phyloP scores from a whole-genome alignment of 2,888 invertebrate genomes.

The Portevinia maculata region DNA sequence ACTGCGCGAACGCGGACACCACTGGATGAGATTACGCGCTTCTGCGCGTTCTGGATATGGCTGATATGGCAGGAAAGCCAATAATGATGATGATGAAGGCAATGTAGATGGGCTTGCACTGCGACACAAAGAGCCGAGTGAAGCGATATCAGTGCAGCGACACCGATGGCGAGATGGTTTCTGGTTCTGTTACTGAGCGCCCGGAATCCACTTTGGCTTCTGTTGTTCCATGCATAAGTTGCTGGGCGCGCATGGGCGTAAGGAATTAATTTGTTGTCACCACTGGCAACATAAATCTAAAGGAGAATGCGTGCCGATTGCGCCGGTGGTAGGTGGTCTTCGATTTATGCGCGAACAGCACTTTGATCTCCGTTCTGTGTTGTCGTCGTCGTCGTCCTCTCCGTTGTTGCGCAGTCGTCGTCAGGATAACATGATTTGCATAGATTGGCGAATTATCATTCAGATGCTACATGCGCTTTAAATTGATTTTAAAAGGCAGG shows the following conservation, averaged over 20 bases:
- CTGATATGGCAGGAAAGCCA: constrained; percentile 21
- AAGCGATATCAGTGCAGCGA: constrained; percentile 61
- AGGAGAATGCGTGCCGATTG: constrained; percentile 64
- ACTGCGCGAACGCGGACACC: constrained; percentile 65
- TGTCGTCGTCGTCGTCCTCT: constrained; percentile 17
- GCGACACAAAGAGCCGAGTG: constrained; percentile 49
- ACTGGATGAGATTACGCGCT: constrained; percentile 71
- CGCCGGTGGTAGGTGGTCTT: constrained; percentile 59
- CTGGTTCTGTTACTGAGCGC: constrained; percentile 44
- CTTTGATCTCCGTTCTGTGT: constrained; percentile 63
- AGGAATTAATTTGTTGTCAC: constrained; percentile 83
- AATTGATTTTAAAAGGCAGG: constrained; percentile 64
- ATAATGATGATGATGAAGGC: constrained; percentile 14
- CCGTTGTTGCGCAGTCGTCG: constrained; percentile 7
- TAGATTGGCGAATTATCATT: constrained; percentile 64
- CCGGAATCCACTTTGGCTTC: constrained; percentile 60
- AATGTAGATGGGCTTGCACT: constrained; percentile 1
- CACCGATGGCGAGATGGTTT: constrained; percentile 66
- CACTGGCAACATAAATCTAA: constrained; percentile 78
- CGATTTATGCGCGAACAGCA: constrained; percentile 67
- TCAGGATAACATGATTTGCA: constrained; percentile 71
- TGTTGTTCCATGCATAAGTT: constrained; percentile 31
- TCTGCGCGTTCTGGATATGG: constrained; percentile 34
- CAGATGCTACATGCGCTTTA: constrained; percentile 62
- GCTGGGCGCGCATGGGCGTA: constrained; percentile 69